Evolutionary conservation across 2,797 vertebrate genomes (phyloP).

Genomic region (Toxotes lorentzi): DNA sequence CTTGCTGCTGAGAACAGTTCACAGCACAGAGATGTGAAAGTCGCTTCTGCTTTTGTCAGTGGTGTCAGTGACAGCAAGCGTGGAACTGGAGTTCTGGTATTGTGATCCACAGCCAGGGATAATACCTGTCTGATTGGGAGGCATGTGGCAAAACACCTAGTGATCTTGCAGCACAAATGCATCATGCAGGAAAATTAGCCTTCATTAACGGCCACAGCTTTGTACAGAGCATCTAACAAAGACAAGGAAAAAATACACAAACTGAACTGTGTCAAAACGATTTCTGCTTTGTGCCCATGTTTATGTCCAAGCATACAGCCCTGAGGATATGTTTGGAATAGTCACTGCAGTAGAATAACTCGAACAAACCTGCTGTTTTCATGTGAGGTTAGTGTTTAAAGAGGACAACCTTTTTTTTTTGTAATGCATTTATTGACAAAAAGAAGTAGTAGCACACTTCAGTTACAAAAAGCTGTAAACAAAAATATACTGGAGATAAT

Average conservation of each 20-base stretch:
- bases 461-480: background rate
- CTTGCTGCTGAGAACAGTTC: constrained; percentile 16
- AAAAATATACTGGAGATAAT: background rate
- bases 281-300: constrained; percentile 32
- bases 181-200: constrained; percentile 43
- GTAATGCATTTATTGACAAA: background rate
- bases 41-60: constrained; percentile 25
- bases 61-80: constrained; percentile 37
- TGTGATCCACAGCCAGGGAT: constrained; percentile 37
- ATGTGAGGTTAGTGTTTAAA: background rate
- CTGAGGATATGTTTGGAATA: background rate
- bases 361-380: constrained; percentile 15
- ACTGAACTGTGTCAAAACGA: constrained; percentile 26
- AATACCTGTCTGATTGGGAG: constrained; percentile 51
- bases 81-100: constrained; percentile 34
- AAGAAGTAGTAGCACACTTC: background rate
- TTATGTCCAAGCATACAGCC: constrained; percentile 19
- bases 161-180: constrained; percentile 40
- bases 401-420: background rate
- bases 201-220: constrained; percentile 45
- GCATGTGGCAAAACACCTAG: constrained; percentile 42
- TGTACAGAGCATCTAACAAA: constrained; percentile 34
- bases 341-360: constrained; percentile 3
- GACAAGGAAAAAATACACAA: background rate
- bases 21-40: constrained; percentile 35